A percentile compares a stretch with the other conserved stretches of the same genome.
Conservation (phyloP, 2,797 vertebrate genomes). For the Enteromius unitaeniatus region DNA sequence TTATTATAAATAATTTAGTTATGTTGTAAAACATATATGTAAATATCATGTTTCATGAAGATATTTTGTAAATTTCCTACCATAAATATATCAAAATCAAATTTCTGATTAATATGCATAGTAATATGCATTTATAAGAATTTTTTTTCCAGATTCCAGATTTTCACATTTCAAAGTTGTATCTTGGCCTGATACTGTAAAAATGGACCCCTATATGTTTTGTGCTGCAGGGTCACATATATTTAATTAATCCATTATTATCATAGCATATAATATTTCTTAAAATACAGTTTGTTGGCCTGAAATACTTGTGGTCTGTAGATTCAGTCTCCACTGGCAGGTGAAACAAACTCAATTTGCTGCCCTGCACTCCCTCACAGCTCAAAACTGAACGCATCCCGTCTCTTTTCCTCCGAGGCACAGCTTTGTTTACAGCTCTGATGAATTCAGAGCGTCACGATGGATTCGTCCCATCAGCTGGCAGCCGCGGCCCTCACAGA, state of each 20-base stretch:
- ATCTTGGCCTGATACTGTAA: not conserved
- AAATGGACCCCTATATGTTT: not conserved
- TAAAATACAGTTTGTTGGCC: not conserved
- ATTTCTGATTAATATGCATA: too few species aligned
- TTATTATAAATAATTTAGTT: not conserved
- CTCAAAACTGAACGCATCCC: not conserved
- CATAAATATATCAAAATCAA: too few species aligned
- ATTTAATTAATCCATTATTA: not conserved
- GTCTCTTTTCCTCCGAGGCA: conserved; percentile 32
- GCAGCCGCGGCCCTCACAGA: conserved; percentile 70
- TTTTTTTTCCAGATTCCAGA: too few species aligned
- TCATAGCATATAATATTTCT: not conserved
- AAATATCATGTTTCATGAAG: too few species aligned
- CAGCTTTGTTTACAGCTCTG: conserved; percentile 56
- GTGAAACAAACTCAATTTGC: not conserved
- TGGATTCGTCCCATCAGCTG: conserved; percentile 66
- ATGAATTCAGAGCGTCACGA: conserved; percentile 45
- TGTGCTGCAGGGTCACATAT: not conserved
- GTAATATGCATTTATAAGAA: too few species aligned
- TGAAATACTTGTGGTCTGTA: not conserved
- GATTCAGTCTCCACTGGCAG: too few species aligned
- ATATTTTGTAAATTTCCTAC: too few species aligned
- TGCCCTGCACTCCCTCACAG: not conserved
- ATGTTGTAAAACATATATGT: not conserved
- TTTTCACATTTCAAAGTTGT: not conserved